These are phyloP conservation scores for Oryzias dopingdopingensis DNA, from an alignment of 2,797 vertebrate species.

Conservation along the genomic window DNA sequence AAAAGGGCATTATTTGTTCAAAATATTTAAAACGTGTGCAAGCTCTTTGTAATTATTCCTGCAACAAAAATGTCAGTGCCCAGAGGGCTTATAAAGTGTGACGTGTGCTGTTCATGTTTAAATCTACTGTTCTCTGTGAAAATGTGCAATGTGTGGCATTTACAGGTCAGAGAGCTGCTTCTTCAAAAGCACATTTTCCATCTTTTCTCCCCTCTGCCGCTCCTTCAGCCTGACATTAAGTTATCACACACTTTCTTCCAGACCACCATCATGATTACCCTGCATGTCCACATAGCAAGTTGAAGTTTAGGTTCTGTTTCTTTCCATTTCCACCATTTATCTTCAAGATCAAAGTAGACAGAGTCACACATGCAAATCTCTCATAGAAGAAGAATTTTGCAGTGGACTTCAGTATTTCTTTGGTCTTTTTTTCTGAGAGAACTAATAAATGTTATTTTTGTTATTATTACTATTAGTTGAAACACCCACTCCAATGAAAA, in stretches of 20 bases:
- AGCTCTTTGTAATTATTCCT: conserved; percentile 14
- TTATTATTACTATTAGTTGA: too few species aligned
- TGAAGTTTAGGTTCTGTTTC: too few species aligned
- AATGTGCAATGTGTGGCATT: conserved; percentile 32
- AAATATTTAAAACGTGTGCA: conserved; percentile 21
- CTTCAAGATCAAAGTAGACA: too few species aligned
- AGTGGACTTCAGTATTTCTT: too few species aligned
- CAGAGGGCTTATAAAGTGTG: background rate
- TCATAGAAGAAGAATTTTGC: too few species aligned
- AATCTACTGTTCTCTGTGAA: conserved; percentile 7
- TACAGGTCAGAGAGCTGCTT: background rate
- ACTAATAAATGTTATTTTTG: too few species aligned
- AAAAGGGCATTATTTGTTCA: conserved; percentile 9
- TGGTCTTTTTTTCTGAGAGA: too few species aligned
- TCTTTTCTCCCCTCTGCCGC: background rate
- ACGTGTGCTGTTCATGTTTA: conserved; percentile 1
- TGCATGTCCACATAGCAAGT: background rate
- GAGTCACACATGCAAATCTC: too few species aligned
- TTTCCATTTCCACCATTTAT: too few species aligned
- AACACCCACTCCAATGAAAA: too few species aligned
- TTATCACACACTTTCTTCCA: background rate
- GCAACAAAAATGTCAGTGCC: conserved; percentile 11
- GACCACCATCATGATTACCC: background rate
- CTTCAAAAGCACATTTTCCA: conserved; percentile 2
- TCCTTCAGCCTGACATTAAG: conserved; percentile 12